These are phyloP conservation scores for Nixonia krombeini DNA, from an alignment of 1,140 invertebrate genomes.

Conservation along the genomic window DNA sequence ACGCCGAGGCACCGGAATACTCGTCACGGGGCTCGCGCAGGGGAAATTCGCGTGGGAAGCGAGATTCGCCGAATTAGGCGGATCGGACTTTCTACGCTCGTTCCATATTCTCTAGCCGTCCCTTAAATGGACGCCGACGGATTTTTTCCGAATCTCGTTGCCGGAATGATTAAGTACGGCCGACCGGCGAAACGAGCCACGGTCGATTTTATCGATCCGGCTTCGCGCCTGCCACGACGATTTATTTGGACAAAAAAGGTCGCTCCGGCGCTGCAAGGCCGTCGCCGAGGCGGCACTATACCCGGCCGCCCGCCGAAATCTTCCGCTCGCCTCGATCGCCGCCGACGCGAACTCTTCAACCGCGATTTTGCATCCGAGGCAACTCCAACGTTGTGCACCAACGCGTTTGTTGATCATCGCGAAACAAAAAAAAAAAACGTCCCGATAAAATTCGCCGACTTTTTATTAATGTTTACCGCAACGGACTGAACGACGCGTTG, in stretches of 20 bases:
- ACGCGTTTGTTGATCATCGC: too few species aligned
- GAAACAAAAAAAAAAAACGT: too few species aligned
- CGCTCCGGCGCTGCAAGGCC: slow-evolving; percentile 28
- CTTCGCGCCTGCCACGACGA: slow-evolving; percentile 15
- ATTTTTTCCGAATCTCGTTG: not conserved
- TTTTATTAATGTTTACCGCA: too few species aligned
- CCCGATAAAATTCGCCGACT: too few species aligned
- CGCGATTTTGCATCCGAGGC: too few species aligned
- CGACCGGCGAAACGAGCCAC: slow-evolving; percentile 20
- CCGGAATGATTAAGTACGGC: slow-evolving; percentile 26
- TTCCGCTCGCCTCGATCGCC: too few species aligned
- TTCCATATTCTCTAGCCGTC: slow-evolving; percentile 13
- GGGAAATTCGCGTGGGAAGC: not conserved
- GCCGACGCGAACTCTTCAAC: too few species aligned
- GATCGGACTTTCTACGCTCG: slow-evolving; percentile 6
- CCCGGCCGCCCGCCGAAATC: too few species aligned
- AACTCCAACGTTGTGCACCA: too few species aligned
- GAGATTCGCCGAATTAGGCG: slow-evolving; percentile 12
- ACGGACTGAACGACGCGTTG: too few species aligned
- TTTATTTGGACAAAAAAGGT: slow-evolving; percentile 33
- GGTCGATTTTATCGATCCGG: slow-evolving; percentile 29
- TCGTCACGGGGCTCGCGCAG: not conserved
- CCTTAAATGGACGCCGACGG: slow-evolving; percentile 20
- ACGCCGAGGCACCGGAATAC: too few species aligned
- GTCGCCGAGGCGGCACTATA: too few species aligned